phyloP scores from a whole-genome alignment of 1,140 invertebrate species.

The Luehdorfia chinensis region DNA sequence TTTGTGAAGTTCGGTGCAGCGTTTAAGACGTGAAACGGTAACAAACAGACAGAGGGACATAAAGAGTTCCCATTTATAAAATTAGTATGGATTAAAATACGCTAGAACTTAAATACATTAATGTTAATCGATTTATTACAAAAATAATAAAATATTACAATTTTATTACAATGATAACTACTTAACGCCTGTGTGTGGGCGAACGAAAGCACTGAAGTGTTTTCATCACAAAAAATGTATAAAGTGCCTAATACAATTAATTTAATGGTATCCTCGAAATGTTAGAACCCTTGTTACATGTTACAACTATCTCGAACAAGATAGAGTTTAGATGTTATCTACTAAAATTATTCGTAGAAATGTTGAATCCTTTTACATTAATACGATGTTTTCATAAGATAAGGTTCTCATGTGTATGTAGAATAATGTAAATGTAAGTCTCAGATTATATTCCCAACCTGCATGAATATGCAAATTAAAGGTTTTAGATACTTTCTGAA shows the following conservation, averaged over 20 bases:
- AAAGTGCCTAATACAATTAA: slow-evolving; percentile 7
- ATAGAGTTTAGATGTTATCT: slow-evolving; percentile 21
- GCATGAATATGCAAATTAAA: slow-evolving; percentile 14
- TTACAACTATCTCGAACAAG: slow-evolving; percentile 25
- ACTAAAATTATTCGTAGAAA: slow-evolving; percentile 12
- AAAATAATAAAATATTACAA: too few relatives aligned
- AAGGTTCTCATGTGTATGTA: background rate
- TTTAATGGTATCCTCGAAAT: slow-evolving; percentile 19
- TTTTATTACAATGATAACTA: too few relatives aligned
- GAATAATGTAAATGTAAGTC: slow-evolving; percentile 12
- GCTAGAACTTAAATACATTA: too few relatives aligned
- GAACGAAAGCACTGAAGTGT: background rate
- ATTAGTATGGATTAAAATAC: too few relatives aligned
- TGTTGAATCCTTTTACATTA: slow-evolving; percentile 8
- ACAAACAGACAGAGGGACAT: too few relatives aligned
- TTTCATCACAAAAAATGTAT: background rate
- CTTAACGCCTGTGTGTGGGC: background rate
- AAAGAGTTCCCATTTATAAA: too few relatives aligned
- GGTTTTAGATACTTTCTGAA: slow-evolving; percentile 9
- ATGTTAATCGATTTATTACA: too few relatives aligned
- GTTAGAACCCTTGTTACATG: slow-evolving; percentile 23
- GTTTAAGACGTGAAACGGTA: too few relatives aligned
- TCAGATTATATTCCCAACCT: slow-evolving; percentile 8
- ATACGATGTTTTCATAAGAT: slow-evolving; percentile 11
- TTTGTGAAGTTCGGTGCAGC: too few relatives aligned